These are phyloP conservation scores for Gobio occitaniae DNA, from an alignment of 2,797 vertebrate genomes.

Conservation along the genomic window DNA sequence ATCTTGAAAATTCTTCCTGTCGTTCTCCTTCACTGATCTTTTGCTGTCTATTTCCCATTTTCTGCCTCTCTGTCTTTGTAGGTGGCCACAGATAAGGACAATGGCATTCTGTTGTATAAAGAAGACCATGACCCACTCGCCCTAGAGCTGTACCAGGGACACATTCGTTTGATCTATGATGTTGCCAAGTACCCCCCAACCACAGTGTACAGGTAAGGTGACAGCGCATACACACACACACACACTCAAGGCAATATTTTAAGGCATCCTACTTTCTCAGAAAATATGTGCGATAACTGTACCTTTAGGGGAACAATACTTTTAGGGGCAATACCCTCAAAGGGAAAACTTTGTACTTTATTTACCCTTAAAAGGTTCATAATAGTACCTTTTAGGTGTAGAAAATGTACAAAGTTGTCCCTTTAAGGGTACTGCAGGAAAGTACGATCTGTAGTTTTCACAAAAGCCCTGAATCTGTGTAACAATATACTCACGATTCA, in stretches of 20 bases:
- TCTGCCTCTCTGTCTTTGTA: slow-evolving; percentile 64
- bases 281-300: background rate
- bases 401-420: background rate
- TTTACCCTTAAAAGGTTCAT: background rate
- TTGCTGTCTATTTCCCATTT: slow-evolving; percentile 68
- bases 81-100: slow-evolving; percentile 95
- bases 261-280: background rate
- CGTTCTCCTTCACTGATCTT: background rate
- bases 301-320: background rate
- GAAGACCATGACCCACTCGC: slow-evolving; percentile 93
- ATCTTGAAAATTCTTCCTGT: slow-evolving; percentile 1
- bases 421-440: background rate
- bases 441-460: background rate
- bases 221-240: slow-evolving; percentile 24
- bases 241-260: background rate
- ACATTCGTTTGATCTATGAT: slow-evolving; percentile 93
- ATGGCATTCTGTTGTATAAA: slow-evolving; percentile 92
- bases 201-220: slow-evolving; percentile 84
- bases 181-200: slow-evolving; percentile 89
- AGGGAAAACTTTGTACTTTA: background rate
- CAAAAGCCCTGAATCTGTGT: background rate
- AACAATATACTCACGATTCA: too few species aligned
- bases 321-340: background rate
- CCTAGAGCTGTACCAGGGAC: slow-evolving; percentile 94
- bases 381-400: background rate